Evolutionary conservation across 2,113 vertebrate species (phyloP), one percentile per base, ranked within the genome.

Genomic region (Aegotheles bennettii): DNA sequence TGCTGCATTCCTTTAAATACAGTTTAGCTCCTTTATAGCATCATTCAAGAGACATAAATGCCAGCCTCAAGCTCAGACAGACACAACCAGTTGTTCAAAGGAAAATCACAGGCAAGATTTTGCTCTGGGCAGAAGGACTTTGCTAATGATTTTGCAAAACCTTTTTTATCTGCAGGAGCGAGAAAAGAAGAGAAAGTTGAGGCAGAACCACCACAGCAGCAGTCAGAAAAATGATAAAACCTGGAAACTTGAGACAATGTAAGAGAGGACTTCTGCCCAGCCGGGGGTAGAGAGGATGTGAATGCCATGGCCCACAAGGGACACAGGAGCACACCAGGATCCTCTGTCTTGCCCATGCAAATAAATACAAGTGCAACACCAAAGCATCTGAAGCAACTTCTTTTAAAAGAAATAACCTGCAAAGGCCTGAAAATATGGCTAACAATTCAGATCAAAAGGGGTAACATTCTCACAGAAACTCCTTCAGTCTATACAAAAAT

Each of bases 1-100:
- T 26, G 57, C 47, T 93, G 89, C 77, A 64, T 50, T 91, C 89
- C 91, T 95, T 94, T 92, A 96, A 94, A 85, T 47, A 70, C 86
- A 89, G 84, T 91, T 95, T 94, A 93, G 73, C 51, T 90, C 70
- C 84, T 94, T 91, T 87, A 90, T 70, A 78, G 69, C 60, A 74
- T 40, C 73, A 60, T 92, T 94, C 83, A 94, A 84, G 80, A 87
- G 69, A 78, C 24, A 45, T 70, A 92, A 94, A 91, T 75, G 73
- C 76, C 67, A 93, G 86, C 89, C 84, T 67, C 56, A 11, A 95
- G 86, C 95, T 93, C 83, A 71, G 33, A 53, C 10, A 76, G 51
- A 77, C 80, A 78, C 64, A 89, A 75, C 51, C 21, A 60, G 64
- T 21, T 11, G 1, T 90, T 90, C 89, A 94, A 89, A 82, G 56